Base-by-base conservation (phyloP, 37 sponge, comb jelly and placozoan genomes). In the Cliona cf. orientalis region DNA sequence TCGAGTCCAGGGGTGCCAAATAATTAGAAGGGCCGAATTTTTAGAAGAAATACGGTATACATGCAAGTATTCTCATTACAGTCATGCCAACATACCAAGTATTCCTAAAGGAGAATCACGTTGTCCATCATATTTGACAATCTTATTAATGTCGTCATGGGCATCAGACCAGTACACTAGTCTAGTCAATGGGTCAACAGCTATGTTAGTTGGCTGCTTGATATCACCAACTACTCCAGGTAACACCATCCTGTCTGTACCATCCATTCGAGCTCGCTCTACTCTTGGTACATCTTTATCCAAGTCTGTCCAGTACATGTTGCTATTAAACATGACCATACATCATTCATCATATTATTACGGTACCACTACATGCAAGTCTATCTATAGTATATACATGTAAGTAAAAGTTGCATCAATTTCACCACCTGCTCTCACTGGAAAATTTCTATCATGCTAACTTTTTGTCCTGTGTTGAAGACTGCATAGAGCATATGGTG, bases 271-370 rank as follows among this genome's bases (percentile, higher is more conserved):
- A 5, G 77, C 69, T 22, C 58, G 6, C 60, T 84, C 77, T 17
- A 84, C 56, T 34, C 68, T 67, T 5, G 69, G 85, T 3, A 19
- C 29, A 19, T 14, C 31, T 34, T 5, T 26, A 41, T 53, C 76
- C 43, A 26, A 11, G 19, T 76, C 85, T 36, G 69, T 53, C 85
- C 85, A 84, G 58, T 76, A 84, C 59, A 75, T 60, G 45, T n/a
- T 63, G 46, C 73, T 71, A 45, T 34, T 33, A 42, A 69, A 49
- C 55, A 17, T 11, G 11, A 11, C 14, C 14, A 17, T 49, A 17
- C 17, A 17, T 17, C 11, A 17, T 49, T 49, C 11, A 49, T 49
- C 55, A 49, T 19, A 11, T 49, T 19, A 49, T 49, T 17, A 49
- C 55, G 11, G 55, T 19, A 19, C 55, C 55, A 49, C 11, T 19